Percentiles rank a stretch among this genome's conserved stretches.
These are phyloP conservation scores for Pyrocephalus nanus DNA, from an alignment of 2,797 vertebrate species.

Conservation along the genomic window DNA sequence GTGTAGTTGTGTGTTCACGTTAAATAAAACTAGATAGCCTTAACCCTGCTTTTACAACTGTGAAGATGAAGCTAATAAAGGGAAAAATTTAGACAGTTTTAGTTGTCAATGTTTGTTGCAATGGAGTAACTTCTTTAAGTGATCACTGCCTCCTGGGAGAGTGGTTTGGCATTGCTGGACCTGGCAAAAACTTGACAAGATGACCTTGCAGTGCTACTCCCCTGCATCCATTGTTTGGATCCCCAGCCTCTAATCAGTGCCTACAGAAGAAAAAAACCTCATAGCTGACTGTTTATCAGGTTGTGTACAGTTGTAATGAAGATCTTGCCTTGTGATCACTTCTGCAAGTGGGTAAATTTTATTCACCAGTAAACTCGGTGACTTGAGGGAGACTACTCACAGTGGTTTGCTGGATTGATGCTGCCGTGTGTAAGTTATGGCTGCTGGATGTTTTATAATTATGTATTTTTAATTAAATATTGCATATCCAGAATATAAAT, in stretches of 20 bases:
- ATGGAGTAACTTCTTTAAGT: background rate
- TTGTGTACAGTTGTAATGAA: background rate
- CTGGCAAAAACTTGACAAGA: background rate
- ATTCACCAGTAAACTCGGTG: background rate
- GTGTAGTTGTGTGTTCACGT: background rate
- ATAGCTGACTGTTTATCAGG: background rate
- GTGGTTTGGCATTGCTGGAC: background rate
- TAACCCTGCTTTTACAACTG: background rate
- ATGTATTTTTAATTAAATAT: slow-evolving; percentile 47
- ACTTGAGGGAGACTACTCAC: background rate
- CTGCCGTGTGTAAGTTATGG: background rate
- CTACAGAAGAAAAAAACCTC: background rate
- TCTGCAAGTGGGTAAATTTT: background rate
- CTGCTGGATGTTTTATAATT: slow-evolving; percentile 36
- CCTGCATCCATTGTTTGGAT: background rate
- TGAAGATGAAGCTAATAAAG: background rate
- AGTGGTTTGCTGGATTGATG: background rate
- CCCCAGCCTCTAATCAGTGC: background rate
- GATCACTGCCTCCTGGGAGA: background rate
- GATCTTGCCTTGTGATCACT: background rate
- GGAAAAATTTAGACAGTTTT: background rate
- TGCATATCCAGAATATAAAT: slow-evolving; percentile 55
- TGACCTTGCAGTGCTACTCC: background rate
- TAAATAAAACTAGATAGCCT: slow-evolving; percentile 11
- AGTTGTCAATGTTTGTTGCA: background rate